phyloP scores from a whole-genome alignment of 2,113 vertebrate species.

The Felis catus region DNA sequence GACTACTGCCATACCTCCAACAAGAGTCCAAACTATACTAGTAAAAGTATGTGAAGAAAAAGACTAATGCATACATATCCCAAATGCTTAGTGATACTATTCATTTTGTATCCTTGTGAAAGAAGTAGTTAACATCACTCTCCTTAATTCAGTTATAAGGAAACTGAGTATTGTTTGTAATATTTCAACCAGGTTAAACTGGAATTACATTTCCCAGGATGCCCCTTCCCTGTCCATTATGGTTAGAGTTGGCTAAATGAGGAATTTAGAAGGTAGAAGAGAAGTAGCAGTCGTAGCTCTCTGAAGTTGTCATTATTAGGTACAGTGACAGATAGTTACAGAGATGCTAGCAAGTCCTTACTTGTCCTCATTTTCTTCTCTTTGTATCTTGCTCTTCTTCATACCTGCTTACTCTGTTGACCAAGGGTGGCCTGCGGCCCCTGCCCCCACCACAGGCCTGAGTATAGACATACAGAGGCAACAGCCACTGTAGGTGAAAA shows the following conservation, averaged over 20 bases:
- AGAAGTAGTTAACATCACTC: background rate
- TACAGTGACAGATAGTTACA: background rate
- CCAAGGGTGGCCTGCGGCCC: background rate
- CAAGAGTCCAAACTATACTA: background rate
- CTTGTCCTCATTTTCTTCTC: background rate
- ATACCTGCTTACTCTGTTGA: background rate
- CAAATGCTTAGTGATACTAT: background rate
- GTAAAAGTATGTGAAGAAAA: background rate
- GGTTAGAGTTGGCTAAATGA: background rate
- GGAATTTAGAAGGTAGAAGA: background rate
- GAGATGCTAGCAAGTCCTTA: background rate
- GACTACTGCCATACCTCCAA: background rate
- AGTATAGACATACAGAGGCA: background rate
- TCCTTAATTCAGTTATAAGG: background rate
- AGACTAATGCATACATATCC: background rate
- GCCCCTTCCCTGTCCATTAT: background rate
- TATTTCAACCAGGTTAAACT: background rate
- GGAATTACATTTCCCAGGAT: background rate
- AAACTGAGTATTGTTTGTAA: background rate
- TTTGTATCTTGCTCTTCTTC: background rate
- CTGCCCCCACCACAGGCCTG: background rate
- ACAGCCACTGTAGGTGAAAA: background rate
- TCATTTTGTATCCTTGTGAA: background rate
- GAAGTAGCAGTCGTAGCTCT: background rate
- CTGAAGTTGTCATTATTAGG: background rate